Conservation (phyloP, 1,140 invertebrate genomes). For the Andrena cerasifolii region DNA sequence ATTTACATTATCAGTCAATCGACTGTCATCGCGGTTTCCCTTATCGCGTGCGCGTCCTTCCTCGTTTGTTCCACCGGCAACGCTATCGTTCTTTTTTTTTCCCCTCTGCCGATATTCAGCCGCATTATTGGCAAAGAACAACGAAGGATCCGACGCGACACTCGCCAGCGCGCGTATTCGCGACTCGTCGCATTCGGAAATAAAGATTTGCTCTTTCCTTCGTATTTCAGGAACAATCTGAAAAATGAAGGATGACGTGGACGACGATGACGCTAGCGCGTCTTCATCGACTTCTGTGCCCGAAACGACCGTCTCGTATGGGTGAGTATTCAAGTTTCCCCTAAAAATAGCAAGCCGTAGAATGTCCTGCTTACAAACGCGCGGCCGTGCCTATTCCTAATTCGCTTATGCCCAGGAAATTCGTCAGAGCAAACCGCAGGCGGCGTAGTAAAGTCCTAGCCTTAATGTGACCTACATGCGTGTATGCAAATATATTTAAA, state of each 20-base stretch:
- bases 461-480: too few relatives aligned
- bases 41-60: neutral
- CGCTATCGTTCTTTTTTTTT: neutral
- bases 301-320: constrained; percentile 60
- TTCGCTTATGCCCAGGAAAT: too few relatives aligned
- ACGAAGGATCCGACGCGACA: too few relatives aligned
- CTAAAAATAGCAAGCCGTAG: too few relatives aligned
- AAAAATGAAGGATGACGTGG: constrained; percentile 77
- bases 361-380: too few relatives aligned
- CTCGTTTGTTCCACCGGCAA: neutral
- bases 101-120: neutral
- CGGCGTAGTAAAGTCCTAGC: too few relatives aligned
- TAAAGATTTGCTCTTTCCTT: neutral
- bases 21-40: neutral
- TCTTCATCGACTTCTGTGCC: constrained; percentile 63
- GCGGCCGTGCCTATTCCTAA: too few relatives aligned
- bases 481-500: too few relatives aligned
- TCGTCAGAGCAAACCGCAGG: too few relatives aligned
- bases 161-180: neutral
- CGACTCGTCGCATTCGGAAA: neutral
- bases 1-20: constrained; percentile 11
- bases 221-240: constrained; percentile 39
- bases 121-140: neutral
- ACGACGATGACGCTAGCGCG: constrained; percentile 74
- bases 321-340: constrained; percentile 59